phyloP scores from a whole-genome alignment of 2,888 invertebrate genomes.

The Archips crataeganus region DNA sequence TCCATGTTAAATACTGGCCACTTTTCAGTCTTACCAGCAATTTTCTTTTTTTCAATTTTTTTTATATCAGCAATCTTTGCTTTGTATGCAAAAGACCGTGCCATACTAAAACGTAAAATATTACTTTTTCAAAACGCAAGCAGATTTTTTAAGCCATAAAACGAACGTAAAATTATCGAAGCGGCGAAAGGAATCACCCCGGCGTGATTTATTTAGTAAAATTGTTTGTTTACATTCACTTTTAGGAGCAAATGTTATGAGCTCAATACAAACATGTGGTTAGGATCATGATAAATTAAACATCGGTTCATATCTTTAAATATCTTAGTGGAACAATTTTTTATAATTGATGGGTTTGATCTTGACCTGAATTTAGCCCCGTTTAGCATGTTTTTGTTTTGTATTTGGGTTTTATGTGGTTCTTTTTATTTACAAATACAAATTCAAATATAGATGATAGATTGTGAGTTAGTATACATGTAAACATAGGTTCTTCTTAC shows the following conservation, averaged over 20 bases:
- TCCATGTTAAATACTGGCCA: too few relatives aligned
- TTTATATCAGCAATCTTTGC: slow-evolving; percentile 9
- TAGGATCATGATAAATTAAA: slow-evolving; percentile 45
- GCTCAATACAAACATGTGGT: slow-evolving; percentile 48
- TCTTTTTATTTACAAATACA: too few relatives aligned
- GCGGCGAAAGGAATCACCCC: slow-evolving; percentile 18
- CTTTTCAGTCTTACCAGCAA: background rate
- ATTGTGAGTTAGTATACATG: too few relatives aligned
- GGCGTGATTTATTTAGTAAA: slow-evolving; percentile 32
- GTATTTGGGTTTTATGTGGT: too few relatives aligned
- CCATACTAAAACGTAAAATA: slow-evolving; percentile 15
- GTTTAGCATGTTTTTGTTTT: background rate
- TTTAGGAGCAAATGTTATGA: slow-evolving; percentile 43
- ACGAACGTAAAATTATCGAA: slow-evolving; percentile 21
- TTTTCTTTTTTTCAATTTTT: too few relatives aligned
- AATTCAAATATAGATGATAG: too few relatives aligned
- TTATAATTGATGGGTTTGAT: background rate
- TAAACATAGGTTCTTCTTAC: too few relatives aligned
- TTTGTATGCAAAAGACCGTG: slow-evolving; percentile 6
- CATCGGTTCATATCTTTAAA: slow-evolving; percentile 31
- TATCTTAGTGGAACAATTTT: background rate
- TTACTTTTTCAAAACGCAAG: slow-evolving; percentile 6
- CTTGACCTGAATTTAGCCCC: background rate
- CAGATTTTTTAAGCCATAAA: background rate
- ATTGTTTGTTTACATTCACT: slow-evolving; percentile 35